Base-by-base conservation (phyloP, 2,888 invertebrate species). In the Mimachlamys varia region DNA sequence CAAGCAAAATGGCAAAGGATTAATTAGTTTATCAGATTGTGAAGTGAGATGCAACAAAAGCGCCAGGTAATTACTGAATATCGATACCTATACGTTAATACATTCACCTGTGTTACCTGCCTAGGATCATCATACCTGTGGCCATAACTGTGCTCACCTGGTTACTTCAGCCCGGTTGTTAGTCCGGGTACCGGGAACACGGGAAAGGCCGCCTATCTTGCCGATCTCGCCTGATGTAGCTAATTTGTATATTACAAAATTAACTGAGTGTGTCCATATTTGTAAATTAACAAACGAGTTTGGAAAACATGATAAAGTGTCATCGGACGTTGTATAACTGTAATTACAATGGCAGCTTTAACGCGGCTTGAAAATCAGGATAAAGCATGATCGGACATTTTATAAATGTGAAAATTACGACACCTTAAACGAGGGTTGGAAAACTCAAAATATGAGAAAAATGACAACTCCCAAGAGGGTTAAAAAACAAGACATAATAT, bases 1-100 rank as follows among this genome's bases (percentile, higher is more conserved):
- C 76, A 76, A 76, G 76, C 76, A 76, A 76, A 76, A 76, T 76
- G 76, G 76, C 76, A 76, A 76, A 76, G 76, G 76, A 76, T 76
- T 76, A 76, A 76, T 76, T 76, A 76, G 76, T 76, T 76, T 76
- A 76, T 76, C 76, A 76, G 76, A 76, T 76, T 76, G 76, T 76
- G 76, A 76, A 76, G 76, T 76, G 76, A 76, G 76, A 76, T 76
- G 76, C 76, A 76, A 76, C 76, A 76, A 76, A 76, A 76, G 76
- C 76, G 76, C 76, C 76, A 76, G 33, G 76, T 76, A 76, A 76
- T 76, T 76, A 76, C 76, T 76, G 76, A 76, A 76, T 33, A 76
- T 76, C 76, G 33, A 76, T 76, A 76, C n/a, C 19, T 62, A 62
- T 27, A 62, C 76, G 27, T 76, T 33, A 76, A 27, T 76, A 76